These are phyloP conservation scores for Drosophila kanekoi DNA, from an alignment of 2,888 invertebrate species.

Conservation along the genomic window DNA sequence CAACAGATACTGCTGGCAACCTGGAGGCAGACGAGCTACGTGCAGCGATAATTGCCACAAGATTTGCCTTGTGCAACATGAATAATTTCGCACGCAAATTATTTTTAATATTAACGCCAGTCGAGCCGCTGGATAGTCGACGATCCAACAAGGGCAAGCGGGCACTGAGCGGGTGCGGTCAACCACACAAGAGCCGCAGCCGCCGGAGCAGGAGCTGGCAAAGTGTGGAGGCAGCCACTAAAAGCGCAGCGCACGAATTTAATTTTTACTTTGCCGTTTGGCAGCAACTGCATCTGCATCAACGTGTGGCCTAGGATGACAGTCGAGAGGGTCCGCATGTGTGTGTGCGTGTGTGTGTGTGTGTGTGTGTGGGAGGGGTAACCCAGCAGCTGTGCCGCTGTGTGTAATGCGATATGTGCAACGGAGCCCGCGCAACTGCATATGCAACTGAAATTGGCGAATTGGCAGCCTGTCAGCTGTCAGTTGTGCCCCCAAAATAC, in stretches of 20 bases:
- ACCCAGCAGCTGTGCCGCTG: conserved; percentile 22
- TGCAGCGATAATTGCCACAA: conserved; percentile 76
- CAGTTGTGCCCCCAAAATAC: conserved; percentile 2
- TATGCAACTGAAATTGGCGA: conserved; percentile 23
- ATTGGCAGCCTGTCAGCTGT: conserved; percentile 19
- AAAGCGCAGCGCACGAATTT: conserved; percentile 56
- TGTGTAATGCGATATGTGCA: conserved; percentile 54
- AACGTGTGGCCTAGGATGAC: conserved; percentile 44
- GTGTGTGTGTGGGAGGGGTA: conserved; percentile 31
- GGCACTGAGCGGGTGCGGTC: conserved; percentile 45
- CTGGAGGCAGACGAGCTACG: conserved; percentile 57
- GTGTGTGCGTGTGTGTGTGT: neutral
- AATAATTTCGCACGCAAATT: conserved; percentile 78
- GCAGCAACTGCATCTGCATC: conserved; percentile 37
- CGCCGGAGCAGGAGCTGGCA: neutral
- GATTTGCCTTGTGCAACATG: conserved; percentile 74
- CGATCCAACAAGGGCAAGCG: conserved; percentile 6
- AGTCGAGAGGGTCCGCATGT: conserved; percentile 16
- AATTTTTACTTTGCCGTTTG: conserved; percentile 47
- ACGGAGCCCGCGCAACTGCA: conserved; percentile 7
- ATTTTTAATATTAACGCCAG: conserved; percentile 75
- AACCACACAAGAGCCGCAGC: conserved; percentile 25
- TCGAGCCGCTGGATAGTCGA: conserved; percentile 28
- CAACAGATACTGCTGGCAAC: conserved; percentile 28
- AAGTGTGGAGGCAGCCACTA: conserved; percentile 18